Base-by-base conservation (phyloP, 1,140 invertebrate genomes). In the Akabosia matsudoensis region DNA sequence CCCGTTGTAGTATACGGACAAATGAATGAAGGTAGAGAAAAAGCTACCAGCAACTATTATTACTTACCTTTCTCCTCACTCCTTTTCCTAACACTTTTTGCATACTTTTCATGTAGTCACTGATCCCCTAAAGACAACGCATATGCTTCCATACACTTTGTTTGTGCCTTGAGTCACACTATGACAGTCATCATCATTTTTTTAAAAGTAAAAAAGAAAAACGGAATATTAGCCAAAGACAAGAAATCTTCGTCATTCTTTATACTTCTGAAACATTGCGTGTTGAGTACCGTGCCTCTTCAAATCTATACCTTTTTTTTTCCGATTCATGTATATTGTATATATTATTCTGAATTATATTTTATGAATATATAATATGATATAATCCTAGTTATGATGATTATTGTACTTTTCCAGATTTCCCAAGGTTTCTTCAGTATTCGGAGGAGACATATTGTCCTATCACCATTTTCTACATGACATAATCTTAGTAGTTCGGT, bases 381-480 rank as follows among this genome's bases (percentile, higher is more conserved):
- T 13, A 67, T 31, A 30, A 67, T 10, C 61, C 28, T 67, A 13
- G 22, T 67, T 67, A 67, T 30, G 7, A 67, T 67, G 7, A 67
- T 67, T 67, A 67, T 67, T 67, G 30, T 28, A 10, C 30, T 67
- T 67, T 31, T 67, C 31, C 26, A 67, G 61, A 67, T 67, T 67
- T 67, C 61, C 61, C 61, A 10, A 67, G 61, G 28, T 67, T 67
- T 67, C 31, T 67, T 30, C 61, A 67, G 13, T 67, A 67, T 31
- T 67, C 30, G 61, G 30, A 67, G 61, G 30, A 67, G 61, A 67
- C 61, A 67, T 67, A 67, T 67, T 67, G 61, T 67, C 26, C 61
- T 67, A 28, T 67, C 61, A 31, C 61, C 61, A 67, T 67, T 67
- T 67, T 67, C 61, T 67, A 67, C 61, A 67, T 67, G 61, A 67